Percentiles rank a stretch among this genome's conserved stretches.
phyloP scores from a whole-genome alignment of 1,140 invertebrate species.

The Octopus sinensis region DNA sequence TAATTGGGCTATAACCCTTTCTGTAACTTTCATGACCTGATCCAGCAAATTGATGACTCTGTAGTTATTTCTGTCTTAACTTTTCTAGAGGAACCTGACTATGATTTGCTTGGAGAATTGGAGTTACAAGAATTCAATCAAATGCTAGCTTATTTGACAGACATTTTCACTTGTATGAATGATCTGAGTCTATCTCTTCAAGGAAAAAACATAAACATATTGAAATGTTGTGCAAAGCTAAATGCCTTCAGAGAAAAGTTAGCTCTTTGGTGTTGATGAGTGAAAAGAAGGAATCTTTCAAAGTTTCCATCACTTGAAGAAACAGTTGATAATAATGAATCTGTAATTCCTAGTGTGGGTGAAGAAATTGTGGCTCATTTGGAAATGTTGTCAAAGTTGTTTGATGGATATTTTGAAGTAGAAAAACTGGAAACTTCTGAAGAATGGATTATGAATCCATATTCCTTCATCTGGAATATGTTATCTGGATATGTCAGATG shows the following conservation, averaged over 20 bases:
- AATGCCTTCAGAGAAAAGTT: slow-evolving; percentile 9
- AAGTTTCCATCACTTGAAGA: slow-evolving; percentile 10
- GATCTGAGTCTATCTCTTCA: slow-evolving; percentile 1
- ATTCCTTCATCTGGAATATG: background rate
- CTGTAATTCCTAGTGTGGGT: slow-evolving; percentile 3
- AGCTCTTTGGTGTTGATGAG: background rate
- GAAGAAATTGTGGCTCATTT: slow-evolving; percentile 9
- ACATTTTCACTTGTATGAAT: slow-evolving; percentile 12
- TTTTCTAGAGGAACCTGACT: background rate
- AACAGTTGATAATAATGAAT: background rate
- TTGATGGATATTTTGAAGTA: background rate
- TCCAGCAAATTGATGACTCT: too few relatives aligned
- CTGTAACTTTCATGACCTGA: too few relatives aligned
- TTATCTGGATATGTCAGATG: background rate
- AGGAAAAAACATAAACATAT: background rate
- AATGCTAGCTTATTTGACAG: background rate
- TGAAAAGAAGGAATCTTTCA: slow-evolving; percentile 7
- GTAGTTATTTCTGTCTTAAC: background rate
- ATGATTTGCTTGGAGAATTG: background rate
- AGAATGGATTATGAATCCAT: slow-evolving; percentile 7
- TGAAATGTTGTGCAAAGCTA: background rate
- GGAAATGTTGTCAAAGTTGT: slow-evolving; percentile 4
- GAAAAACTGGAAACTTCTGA: background rate
- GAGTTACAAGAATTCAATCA: slow-evolving; percentile 3
- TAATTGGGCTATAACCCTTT: too few relatives aligned